Conservation (phyloP, 2,888 invertebrate species). For the Idaea dimidiata region DNA sequence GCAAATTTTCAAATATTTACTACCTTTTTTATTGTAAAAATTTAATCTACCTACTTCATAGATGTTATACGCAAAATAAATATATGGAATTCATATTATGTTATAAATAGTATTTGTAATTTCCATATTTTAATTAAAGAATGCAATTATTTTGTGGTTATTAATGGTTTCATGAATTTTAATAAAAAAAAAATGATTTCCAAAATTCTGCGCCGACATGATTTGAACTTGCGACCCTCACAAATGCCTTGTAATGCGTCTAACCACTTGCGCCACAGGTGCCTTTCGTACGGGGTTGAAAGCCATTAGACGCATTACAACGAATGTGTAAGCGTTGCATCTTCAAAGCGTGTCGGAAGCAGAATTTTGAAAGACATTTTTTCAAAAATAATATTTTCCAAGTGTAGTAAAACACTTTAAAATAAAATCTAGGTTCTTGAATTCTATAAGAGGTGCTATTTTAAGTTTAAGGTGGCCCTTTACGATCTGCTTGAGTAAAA, state of each 20-base stretch:
- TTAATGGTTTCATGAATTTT: slow-evolving; percentile 35
- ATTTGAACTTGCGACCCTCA: too few relatives aligned
- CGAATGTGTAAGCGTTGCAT: too few relatives aligned
- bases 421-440: slow-evolving; percentile 3
- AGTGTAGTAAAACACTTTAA: too few relatives aligned
- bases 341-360: too few relatives aligned
- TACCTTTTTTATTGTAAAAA: neutral
- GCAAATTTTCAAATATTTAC: neutral
- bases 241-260: too few relatives aligned
- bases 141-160: slow-evolving; percentile 38
- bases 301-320: too few relatives aligned
- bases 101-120: slow-evolving; percentile 66
- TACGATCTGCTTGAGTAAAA: neutral
- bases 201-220: too few relatives aligned
- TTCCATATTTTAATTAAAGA: slow-evolving; percentile 43
- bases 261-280: too few relatives aligned
- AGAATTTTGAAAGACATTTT: too few relatives aligned
- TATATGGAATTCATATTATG: slow-evolving; percentile 72
- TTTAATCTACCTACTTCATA: slow-evolving; percentile 11
- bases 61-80: slow-evolving; percentile 7
- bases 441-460: slow-evolving; percentile 53
- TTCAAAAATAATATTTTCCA: too few relatives aligned
- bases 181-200: slow-evolving; percentile 5
- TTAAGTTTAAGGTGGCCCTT: slow-evolving; percentile 22
- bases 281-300: too few relatives aligned